phyloP scores from a whole-genome alignment of 2,888 invertebrate genomes.

The Germaria angustata region DNA sequence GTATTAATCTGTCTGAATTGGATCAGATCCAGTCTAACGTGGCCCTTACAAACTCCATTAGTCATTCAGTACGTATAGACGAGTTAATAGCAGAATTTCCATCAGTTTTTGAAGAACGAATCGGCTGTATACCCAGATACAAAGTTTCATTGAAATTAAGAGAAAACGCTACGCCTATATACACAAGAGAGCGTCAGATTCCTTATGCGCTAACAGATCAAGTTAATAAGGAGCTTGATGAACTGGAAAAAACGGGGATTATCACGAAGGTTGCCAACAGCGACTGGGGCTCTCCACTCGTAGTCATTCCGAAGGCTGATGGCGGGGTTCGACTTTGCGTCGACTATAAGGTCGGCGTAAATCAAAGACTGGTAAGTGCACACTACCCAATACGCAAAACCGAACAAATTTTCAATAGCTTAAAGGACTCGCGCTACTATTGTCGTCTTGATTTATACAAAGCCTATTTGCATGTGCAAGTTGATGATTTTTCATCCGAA shows the following conservation, averaged over 20 bases:
- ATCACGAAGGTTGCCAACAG: conserved; percentile 11
- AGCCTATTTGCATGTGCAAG: conserved; percentile 39
- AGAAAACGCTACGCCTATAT: conserved; percentile 15
- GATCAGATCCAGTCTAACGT: background rate
- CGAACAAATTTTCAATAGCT: conserved; percentile 33
- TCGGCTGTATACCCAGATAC: conserved; percentile 51
- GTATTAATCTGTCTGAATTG: conserved; percentile 24
- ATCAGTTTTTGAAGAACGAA: conserved; percentile 7
- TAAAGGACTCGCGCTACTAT: background rate
- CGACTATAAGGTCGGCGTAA: conserved; percentile 9
- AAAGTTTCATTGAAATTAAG: conserved; percentile 31
- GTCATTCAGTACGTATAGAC: background rate
- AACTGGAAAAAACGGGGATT: background rate
- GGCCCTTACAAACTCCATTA: no score
- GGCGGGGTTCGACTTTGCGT: conserved; percentile 21
- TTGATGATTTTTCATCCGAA: background rate
- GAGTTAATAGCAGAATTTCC: conserved; percentile 14
- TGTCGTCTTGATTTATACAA: background rate
- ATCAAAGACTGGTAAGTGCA: conserved; percentile 8
- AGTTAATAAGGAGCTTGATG: background rate
- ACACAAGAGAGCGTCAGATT: conserved; percentile 37
- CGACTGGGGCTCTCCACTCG: conserved; percentile 20
- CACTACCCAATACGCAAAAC: conserved; percentile 4
- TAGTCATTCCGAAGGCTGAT: background rate
- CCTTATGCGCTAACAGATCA: conserved; percentile 24